Base-by-base conservation (phyloP, 2,888 invertebrate species). In the Nymphalis c-album region DNA sequence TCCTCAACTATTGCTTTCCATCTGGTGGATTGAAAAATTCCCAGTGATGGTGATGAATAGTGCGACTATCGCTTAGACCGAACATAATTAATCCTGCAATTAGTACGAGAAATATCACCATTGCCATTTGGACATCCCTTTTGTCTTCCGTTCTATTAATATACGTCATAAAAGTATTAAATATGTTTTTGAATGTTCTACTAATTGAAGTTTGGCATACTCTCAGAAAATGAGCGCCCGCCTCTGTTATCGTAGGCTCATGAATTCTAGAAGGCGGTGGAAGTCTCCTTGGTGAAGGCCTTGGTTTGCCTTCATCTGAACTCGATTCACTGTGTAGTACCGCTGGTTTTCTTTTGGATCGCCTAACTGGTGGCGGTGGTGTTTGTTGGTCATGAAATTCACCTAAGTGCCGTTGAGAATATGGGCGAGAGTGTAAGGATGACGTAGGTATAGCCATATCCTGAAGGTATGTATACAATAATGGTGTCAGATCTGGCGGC, bases 11-110 rank as follows among this genome's bases (percentile, higher is more conserved):
- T 66, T 87, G 87, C 61, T 93, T 92, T 50, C 91, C 94, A 71
- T 94, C 94, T 10, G 97, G 97, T 16, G 97, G 97, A 89, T 97
- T 97, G 78, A 97, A 96, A 85, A 95, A 97, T 84, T 97, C 97
- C 97, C 97, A 97, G 77, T 97, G 97, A 83, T 96, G 96, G 77
- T 96, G 95, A 82, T 97, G 96, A 74, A 96, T 94, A 61, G 95
- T 95, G 66, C 95, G 94, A 71, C 95, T 94, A 73, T 94, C 95
- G 70, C 95, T 95, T 69, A 96, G 93, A 62, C 96, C 95, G 73
- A 96, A 93, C 85, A 97, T 93, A 71, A 97, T 93, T 69, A 97
- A 92, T 18, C 95, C 96, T 62, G 96, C 96, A 48, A 97, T 94
- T 72, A 97, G 90, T 62, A 97, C 94, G 69, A 97, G 93, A 72